Conservation (phyloP, 2,888 invertebrate genomes). For the Drosophila anomalata region DNA sequence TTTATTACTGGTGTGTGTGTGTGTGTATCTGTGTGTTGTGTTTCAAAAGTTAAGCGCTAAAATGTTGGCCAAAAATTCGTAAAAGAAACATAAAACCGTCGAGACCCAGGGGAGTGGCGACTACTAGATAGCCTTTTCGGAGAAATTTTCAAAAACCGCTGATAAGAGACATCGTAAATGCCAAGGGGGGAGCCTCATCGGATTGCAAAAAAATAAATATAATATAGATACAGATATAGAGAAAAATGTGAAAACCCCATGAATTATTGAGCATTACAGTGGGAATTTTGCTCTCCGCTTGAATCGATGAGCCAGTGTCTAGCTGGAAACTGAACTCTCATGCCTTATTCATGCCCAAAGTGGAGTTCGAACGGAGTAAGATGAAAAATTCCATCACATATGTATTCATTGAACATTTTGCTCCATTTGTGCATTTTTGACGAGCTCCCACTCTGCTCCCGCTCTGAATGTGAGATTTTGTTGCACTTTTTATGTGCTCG, state of each 20-base stretch:
- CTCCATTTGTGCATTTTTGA: not conserved
- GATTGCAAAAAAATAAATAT: not conserved
- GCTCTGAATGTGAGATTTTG: slow-evolving; percentile 6
- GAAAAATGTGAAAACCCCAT: slow-evolving; percentile 2
- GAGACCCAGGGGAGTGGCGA: slow-evolving; percentile 12
- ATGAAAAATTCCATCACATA: slow-evolving; percentile 26
- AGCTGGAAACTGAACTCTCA: slow-evolving; percentile 23
- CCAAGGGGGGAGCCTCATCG: not conserved
- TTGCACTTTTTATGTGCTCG: slow-evolving; percentile 26
- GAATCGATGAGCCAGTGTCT: slow-evolving; percentile 22
- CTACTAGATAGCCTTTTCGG: no score
- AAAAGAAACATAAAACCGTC: slow-evolving; percentile 30
- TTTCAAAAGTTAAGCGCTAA: slow-evolving; percentile 28
- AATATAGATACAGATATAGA: not conserved
- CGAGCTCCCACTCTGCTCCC: not conserved
- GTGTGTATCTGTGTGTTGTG: slow-evolving; percentile 9
- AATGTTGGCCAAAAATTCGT: slow-evolving; percentile 7
- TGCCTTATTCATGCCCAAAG: slow-evolving; percentile 34
- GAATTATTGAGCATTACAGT: slow-evolving; percentile 17
- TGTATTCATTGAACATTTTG: slow-evolving; percentile 31
- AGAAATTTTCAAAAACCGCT: not conserved
- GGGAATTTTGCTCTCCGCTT: not conserved
- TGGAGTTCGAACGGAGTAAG: slow-evolving; percentile 16
- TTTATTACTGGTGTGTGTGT: slow-evolving; percentile 14
- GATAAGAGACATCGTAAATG: slow-evolving; percentile 6